phyloP scores from a whole-genome alignment of 2,888 invertebrate species.

The Hypselothyrea guttata region DNA sequence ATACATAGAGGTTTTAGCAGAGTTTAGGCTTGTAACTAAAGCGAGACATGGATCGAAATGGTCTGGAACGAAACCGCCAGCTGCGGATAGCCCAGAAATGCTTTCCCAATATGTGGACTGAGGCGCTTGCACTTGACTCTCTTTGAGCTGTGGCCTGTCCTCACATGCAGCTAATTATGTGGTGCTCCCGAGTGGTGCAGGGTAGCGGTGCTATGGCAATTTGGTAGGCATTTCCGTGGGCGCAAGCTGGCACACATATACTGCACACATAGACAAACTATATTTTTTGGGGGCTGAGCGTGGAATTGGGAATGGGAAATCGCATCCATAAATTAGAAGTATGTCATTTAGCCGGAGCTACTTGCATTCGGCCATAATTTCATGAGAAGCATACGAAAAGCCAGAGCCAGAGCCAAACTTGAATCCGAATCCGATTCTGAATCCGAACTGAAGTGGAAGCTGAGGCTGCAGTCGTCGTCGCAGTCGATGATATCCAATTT shows the following conservation, averaged over 20 bases:
- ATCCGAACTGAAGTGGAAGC: conserved; percentile 30
- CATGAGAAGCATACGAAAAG: conserved; percentile 33
- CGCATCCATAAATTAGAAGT: conserved; percentile 73
- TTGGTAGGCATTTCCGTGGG: conserved; percentile 66
- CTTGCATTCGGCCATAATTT: conserved; percentile 62
- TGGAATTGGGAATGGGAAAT: conserved; percentile 20
- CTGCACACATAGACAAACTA: conserved; percentile 7
- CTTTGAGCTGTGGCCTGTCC: conserved; percentile 58
- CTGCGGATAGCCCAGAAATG: conserved; percentile 41
- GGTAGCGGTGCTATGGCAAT: conserved; percentile 59
- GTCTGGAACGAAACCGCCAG: conserved; percentile 16
- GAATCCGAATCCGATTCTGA: neutral
- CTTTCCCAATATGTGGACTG: conserved; percentile 34
- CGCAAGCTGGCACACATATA: conserved; percentile 14
- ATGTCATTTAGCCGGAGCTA: conserved; percentile 69
- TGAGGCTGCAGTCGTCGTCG: conserved; percentile 20
- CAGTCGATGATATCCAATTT: conserved; percentile 73
- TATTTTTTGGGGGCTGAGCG: conserved; percentile 23
- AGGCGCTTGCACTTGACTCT: conserved; percentile 20
- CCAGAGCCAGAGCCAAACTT: too few species aligned
- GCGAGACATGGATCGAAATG: conserved; percentile 41
- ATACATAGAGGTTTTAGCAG: conserved; percentile 38
- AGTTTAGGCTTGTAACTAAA: conserved; percentile 36
- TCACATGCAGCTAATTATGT: conserved; percentile 73
- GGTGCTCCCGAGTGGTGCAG: conserved; percentile 33